Base-by-base conservation (phyloP, 2,888 invertebrate species). In the Arrhopalites spinosus region DNA sequence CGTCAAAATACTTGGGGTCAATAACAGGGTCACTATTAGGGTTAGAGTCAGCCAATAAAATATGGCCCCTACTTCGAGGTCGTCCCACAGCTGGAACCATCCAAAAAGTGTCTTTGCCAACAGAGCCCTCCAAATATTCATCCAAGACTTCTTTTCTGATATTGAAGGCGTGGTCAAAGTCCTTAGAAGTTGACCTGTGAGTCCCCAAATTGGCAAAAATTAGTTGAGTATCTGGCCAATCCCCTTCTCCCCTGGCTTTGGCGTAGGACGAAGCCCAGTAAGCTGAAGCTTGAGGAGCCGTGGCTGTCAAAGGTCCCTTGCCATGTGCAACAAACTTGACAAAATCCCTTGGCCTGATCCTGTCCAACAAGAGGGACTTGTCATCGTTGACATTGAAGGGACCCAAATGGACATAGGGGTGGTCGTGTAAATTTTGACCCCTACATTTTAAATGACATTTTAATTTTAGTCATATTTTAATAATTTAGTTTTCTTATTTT, bases 161-260 rank as follows among this genome's bases (percentile, higher is more conserved):
- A 47, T 79, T 75, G 47, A 81, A 81, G 0, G 78, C 79, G 29
- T 79, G 75, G 0, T 78, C 75, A 63, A 82, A 78, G 59, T 81
- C 79, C 20, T 69, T 59, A 15, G 75, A 78, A 71, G 80, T 78
- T 15, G 27, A 36, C n/a, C 66, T 29, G 29, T 82, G 78, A 30
- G 79, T 69, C 25, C 74, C 78, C 17, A 74, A 73, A 8, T 79
- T 77, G 30, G 68, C 61, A 2, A 77, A 13, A 8, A 80, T 76
- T 15, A 72, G 72, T 27, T 80, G 81, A 43, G 80, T 64, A 70
- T 82, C 81, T 8, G 82, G 81, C 80, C 81, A 82, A 59, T 81
- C 74, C 8, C 72, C 78, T 74, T 79, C 75, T 0, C 81, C 82
- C 1, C 74, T 43, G 2, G 61, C 71, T 69, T 80, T 79, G 13